Percentiles rank a stretch among this genome's conserved stretches.
Conservation (phyloP, 2,113 vertebrate species). For the Tichodroma muraria region DNA sequence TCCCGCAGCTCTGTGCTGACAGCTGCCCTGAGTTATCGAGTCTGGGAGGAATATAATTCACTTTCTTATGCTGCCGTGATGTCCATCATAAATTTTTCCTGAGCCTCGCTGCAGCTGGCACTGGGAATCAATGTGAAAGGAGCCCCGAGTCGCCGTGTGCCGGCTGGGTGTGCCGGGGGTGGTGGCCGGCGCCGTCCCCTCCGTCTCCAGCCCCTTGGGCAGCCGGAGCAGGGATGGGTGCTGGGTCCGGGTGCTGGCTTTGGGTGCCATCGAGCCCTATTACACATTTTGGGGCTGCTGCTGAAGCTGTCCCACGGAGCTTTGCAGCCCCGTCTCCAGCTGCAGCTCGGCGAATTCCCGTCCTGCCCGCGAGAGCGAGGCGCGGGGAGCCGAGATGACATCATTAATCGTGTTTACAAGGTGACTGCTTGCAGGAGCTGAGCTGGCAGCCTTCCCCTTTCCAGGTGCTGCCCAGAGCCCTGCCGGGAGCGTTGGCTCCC, state of each 20-base stretch:
- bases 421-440: constrained; percentile 1
- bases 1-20: neutral
- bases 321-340: neutral
- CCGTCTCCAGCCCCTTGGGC: neutral
- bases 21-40: neutral
- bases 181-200: neutral
- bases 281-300: neutral
- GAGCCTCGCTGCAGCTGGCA: constrained; percentile 31
- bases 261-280: neutral
- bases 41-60: constrained; percentile 6
- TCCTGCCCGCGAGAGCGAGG: neutral
- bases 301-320: fast-evolving
- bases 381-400: neutral
- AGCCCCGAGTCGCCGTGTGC: neutral
- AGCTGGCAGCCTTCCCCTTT: neutral
- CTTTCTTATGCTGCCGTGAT: neutral
- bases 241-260: neutral
- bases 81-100: constrained; percentile 30
- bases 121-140: neutral
- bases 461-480: constrained; percentile 12
- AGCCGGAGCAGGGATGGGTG: fast-evolving
- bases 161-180: neutral
- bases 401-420: neutral
- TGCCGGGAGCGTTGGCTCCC: neutral
- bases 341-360: neutral